phyloP scores from a whole-genome alignment of 2,888 invertebrate species.

The Hirtodrosophila trivittata region DNA sequence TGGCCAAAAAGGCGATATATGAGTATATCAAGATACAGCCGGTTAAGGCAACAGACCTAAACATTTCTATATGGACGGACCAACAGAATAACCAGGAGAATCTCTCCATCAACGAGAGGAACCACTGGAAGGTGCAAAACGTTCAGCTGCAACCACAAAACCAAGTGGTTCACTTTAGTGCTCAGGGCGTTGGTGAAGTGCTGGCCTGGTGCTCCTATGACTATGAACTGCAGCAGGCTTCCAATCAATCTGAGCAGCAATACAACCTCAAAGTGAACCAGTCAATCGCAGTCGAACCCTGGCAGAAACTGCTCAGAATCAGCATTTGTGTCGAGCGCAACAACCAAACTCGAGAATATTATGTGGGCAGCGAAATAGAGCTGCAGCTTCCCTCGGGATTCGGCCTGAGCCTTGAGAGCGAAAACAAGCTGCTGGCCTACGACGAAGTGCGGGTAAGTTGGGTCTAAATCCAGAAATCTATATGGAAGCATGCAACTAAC shows the following conservation, averaged over 20 bases:
- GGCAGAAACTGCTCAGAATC: not conserved
- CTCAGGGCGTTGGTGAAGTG: slow-evolving; percentile 22
- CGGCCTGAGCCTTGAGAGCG: not conserved
- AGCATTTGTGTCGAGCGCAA: slow-evolving; percentile 23
- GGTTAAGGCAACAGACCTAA: not conserved
- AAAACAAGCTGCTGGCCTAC: not conserved
- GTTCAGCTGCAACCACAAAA: not conserved
- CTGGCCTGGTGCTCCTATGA: slow-evolving; percentile 27
- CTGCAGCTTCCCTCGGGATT: slow-evolving; percentile 39
- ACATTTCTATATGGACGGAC: slow-evolving; percentile 1
- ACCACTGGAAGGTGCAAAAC: slow-evolving; percentile 1
- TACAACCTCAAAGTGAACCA: not conserved
- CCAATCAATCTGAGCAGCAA: not conserved
- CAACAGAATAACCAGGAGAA: not conserved
- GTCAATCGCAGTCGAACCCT: not conserved
- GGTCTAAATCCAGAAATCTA: no score
- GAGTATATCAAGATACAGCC: not conserved
- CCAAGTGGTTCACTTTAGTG: slow-evolving; percentile 5
- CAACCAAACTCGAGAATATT: not conserved
- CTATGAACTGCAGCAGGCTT: not conserved
- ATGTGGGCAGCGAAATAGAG: slow-evolving; percentile 30
- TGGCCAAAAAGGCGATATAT: slow-evolving; percentile 33
- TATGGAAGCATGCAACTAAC: no score
- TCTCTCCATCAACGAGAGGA: slow-evolving; percentile 1
- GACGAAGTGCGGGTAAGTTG: slow-evolving; percentile 22